Conservation (phyloP, 2,888 invertebrate species). For the Scaptomyza caliginosa region DNA sequence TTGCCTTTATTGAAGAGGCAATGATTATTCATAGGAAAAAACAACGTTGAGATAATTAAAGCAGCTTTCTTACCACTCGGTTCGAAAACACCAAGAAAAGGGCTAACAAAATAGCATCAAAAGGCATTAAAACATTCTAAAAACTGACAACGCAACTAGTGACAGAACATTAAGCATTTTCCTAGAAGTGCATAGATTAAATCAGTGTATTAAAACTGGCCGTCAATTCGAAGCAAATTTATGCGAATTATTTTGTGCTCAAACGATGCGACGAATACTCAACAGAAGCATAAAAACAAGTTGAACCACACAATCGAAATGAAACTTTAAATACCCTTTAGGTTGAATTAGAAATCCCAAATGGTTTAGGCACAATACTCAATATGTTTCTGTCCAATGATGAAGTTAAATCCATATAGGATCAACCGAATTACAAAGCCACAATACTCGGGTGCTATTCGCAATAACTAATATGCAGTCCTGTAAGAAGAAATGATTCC, state of each 20-base stretch:
- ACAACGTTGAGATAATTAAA: no score
- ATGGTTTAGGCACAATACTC: not conserved
- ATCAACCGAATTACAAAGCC: not conserved
- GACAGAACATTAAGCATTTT: not conserved
- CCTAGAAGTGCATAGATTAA: not conserved
- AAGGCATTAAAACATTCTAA: not conserved
- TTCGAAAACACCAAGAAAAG: not conserved
- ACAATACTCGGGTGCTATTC: not conserved
- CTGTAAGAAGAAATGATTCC: slow-evolving; percentile 33
- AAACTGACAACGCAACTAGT: not conserved
- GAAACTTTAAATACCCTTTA: not conserved
- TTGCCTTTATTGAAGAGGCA: not conserved
- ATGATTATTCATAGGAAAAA: not conserved
- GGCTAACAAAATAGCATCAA: not conserved
- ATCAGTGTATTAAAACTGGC: not conserved
- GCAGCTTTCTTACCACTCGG: no score
- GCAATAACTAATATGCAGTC: slow-evolving; percentile 19
- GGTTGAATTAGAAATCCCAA: not conserved
- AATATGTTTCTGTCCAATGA: not conserved
- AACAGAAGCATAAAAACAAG: slow-evolving; percentile 38
- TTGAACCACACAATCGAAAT: not conserved
- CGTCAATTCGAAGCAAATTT: slow-evolving; percentile 27
- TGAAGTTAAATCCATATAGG: not conserved
- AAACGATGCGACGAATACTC: slow-evolving; percentile 39
- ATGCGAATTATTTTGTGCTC: slow-evolving; percentile 43